These are phyloP conservation scores for Anastrepha ludens DNA, from an alignment of 1,140 invertebrate species.

Conservation along the genomic window DNA sequence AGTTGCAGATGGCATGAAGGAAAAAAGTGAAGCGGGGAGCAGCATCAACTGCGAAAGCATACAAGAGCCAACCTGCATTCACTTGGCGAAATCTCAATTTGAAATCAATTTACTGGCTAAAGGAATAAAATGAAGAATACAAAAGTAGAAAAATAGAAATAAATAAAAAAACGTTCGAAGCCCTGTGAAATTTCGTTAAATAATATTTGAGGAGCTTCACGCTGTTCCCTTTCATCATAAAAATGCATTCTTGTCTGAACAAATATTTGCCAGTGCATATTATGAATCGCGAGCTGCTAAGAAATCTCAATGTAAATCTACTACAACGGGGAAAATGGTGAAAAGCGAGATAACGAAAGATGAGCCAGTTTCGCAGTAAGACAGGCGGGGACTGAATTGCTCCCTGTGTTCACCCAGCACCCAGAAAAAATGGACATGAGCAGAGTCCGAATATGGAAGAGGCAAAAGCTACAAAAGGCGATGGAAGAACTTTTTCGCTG, in stretches of 20 bases:
- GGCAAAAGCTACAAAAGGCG: background rate
- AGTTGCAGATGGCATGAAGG: background rate
- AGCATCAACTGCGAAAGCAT: background rate
- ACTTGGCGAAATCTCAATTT: slow-evolving; percentile 40
- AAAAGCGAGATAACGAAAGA: slow-evolving; percentile 26
- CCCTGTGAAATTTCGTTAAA: slow-evolving; percentile 21
- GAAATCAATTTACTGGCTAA: slow-evolving; percentile 45
- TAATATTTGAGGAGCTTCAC: slow-evolving; percentile 45
- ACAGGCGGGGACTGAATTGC: slow-evolving; percentile 23
- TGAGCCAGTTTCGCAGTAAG: slow-evolving; percentile 22
- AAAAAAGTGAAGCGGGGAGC: background rate
- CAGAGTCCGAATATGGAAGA: background rate
- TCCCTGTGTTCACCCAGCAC: background rate
- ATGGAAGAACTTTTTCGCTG: no score
- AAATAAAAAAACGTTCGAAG: background rate
- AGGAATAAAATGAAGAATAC: background rate
- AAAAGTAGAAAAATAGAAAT: background rate
- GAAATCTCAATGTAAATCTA: slow-evolving; percentile 27
- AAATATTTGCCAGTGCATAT: slow-evolving; percentile 49
- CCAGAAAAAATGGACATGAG: background rate
- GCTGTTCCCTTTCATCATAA: slow-evolving; percentile 44
- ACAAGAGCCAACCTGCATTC: slow-evolving; percentile 21
- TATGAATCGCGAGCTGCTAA: slow-evolving; percentile 36
- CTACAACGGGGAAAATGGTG: background rate
- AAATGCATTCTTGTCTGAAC: slow-evolving; percentile 48